These are phyloP conservation scores for Euplagia quadripunctaria DNA, from an alignment of 2,888 invertebrate species.

Conservation along the genomic window DNA sequence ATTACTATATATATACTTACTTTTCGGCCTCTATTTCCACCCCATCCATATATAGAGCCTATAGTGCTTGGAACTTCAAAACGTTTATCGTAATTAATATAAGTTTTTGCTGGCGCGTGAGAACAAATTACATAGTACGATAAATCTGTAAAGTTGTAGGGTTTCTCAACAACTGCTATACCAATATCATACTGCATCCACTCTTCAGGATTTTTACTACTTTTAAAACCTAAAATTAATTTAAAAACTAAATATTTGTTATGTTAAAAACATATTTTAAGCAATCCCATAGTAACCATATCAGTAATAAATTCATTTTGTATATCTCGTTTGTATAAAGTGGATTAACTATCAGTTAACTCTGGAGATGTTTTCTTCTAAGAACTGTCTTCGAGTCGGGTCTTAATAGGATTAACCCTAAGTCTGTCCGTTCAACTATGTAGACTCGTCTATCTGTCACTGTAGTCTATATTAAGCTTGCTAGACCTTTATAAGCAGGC, in stretches of 20 bases:
- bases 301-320: too few species aligned
- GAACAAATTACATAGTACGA: constrained; percentile 30
- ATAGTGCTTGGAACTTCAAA: constrained; percentile 15
- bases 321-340: too few species aligned
- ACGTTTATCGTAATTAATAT: constrained; percentile 23
- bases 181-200: constrained; percentile 38
- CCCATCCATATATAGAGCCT: constrained; percentile 33
- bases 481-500: too few species aligned
- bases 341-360: too few species aligned
- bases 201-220: neutral
- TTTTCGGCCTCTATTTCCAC: constrained; percentile 12
- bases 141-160: constrained; percentile 27
- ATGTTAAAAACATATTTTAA: too few species aligned
- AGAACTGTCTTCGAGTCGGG: too few species aligned
- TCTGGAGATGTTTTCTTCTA: too few species aligned
- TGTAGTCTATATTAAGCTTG: too few species aligned
- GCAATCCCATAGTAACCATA: too few species aligned
- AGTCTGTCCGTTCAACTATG: too few species aligned
- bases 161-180: constrained; percentile 34
- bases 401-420: too few species aligned
- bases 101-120: constrained; percentile 25
- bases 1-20: constrained; percentile 15
- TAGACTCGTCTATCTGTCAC: too few species aligned
- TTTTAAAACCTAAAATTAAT: constrained; percentile 5
- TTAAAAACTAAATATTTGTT: neutral